A percentile compares a stretch with the other conserved stretches of the same genome.
phyloP scores from a whole-genome alignment of 1,140 invertebrate species.

The Andricus grossulariae region DNA sequence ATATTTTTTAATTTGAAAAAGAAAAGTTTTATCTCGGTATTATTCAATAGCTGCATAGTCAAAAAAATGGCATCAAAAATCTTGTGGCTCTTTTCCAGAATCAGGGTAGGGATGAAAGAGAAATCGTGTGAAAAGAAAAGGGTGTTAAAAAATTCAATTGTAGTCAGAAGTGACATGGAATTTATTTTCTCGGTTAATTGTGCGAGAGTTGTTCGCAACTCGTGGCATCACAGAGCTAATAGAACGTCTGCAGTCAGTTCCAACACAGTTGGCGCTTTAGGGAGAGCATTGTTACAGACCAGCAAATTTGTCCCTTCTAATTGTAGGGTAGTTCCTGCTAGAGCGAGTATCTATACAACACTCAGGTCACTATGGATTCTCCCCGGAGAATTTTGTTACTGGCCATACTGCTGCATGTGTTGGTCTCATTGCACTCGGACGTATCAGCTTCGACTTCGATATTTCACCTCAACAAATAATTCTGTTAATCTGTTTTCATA shows the following conservation, averaged over 20 bases:
- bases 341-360: constrained; percentile 12
- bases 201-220: not conserved
- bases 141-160: not conserved
- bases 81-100: too few relatives aligned
- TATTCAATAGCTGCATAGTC: too few relatives aligned
- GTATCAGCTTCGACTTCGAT: not conserved
- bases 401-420: not conserved
- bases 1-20: too few relatives aligned
- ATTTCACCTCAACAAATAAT: constrained; percentile 2
- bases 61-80: too few relatives aligned
- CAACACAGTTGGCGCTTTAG: constrained; percentile 1
- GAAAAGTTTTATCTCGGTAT: too few relatives aligned
- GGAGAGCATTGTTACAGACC: constrained; percentile 2
- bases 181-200: constrained; percentile 9
- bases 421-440: not conserved
- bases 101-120: too few relatives aligned
- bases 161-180: not conserved
- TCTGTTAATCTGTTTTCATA: not conserved
- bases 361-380: constrained; percentile 9
- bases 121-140: not conserved
- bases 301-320: constrained; percentile 25
- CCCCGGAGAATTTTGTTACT: not conserved
- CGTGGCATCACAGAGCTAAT: not conserved
- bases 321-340: constrained; percentile 21
- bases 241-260: not conserved